These are phyloP conservation scores for Podocnemis expansa DNA, from an alignment of 2,113 vertebrate genomes.

Conservation along the genomic window DNA sequence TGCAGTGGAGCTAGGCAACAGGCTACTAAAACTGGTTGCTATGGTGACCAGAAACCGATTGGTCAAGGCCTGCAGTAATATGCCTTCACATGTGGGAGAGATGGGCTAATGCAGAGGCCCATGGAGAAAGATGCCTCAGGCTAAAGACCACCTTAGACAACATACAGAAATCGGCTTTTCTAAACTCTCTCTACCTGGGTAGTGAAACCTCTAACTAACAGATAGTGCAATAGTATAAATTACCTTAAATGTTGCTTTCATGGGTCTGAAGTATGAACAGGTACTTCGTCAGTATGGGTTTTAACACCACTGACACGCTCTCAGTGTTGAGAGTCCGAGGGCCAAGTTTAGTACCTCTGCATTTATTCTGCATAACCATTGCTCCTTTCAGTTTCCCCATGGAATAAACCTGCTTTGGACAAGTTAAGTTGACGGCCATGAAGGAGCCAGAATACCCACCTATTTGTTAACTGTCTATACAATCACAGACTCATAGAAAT, in stretches of 20 bases:
- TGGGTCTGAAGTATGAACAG: not conserved
- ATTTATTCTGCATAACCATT: not conserved
- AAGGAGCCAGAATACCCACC: not conserved
- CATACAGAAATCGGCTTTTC: not conserved
- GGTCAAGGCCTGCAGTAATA: too few relatives aligned
- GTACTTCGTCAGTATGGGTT: not conserved
- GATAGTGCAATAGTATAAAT: not conserved
- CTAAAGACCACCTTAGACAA: not conserved
- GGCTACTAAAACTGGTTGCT: too few relatives aligned
- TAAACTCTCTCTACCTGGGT: not conserved
- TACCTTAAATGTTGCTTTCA: not conserved
- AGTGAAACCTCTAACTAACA: not conserved
- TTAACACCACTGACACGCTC: not conserved
- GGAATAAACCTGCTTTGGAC: not conserved
- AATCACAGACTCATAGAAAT: too few relatives aligned
- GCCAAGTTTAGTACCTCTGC: not conserved
- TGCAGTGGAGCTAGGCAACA: too few relatives aligned
- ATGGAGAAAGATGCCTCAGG: not conserved
- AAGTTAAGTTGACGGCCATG: not conserved
- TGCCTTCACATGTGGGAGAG: not conserved
- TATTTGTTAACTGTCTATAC: not conserved
- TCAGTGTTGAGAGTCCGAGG: not conserved
- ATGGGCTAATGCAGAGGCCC: not conserved
- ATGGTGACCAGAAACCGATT: too few relatives aligned
- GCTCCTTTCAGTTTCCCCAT: not conserved